A percentile compares a stretch with the other conserved stretches of the same genome.
phyloP scores from a whole-genome alignment of 2,888 invertebrate genomes.

The Hyalella azteca region DNA sequence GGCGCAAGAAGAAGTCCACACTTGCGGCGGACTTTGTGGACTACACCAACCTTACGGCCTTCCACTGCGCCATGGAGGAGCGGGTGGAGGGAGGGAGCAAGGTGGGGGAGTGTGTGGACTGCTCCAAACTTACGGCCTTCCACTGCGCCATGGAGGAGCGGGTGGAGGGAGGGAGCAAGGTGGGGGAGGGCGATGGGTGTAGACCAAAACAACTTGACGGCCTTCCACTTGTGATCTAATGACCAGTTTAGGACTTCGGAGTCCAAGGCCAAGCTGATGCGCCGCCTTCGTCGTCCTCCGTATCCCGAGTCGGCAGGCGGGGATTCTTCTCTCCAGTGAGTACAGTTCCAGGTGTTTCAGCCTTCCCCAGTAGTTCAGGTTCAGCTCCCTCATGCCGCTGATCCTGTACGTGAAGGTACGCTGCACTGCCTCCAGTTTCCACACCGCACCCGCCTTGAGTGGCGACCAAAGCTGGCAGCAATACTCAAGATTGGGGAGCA shows the following conservation, averaged over 20 bases:
- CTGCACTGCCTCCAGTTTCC: too few relatives aligned
- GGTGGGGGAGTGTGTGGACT: slow-evolving; percentile 44
- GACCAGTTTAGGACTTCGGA: background rate
- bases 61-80: slow-evolving; percentile 55
- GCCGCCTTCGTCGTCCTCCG: background rate
- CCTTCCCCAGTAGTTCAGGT: too few relatives aligned
- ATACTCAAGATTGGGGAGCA: too few relatives aligned
- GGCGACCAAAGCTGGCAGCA: too few relatives aligned
- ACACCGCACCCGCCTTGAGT: too few relatives aligned
- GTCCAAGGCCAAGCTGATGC: background rate
- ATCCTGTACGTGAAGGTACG: too few relatives aligned
- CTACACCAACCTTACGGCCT: slow-evolving; percentile 57
- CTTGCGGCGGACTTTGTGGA: slow-evolving; percentile 58
- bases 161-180: background rate
- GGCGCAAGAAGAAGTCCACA: slow-evolving; percentile 56
- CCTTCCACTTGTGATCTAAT: too few relatives aligned
- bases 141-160: background rate
- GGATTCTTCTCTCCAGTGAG: too few relatives aligned
- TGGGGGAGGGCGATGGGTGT: background rate
- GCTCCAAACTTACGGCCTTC: background rate
- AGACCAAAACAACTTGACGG: background rate
- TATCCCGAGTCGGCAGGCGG: too few relatives aligned
- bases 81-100: slow-evolving; percentile 59
- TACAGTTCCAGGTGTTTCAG: too few relatives aligned
- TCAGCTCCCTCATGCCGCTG: too few relatives aligned